Conservation (phyloP, 2,113 vertebrate genomes). For the Perognathus longimembris region DNA sequence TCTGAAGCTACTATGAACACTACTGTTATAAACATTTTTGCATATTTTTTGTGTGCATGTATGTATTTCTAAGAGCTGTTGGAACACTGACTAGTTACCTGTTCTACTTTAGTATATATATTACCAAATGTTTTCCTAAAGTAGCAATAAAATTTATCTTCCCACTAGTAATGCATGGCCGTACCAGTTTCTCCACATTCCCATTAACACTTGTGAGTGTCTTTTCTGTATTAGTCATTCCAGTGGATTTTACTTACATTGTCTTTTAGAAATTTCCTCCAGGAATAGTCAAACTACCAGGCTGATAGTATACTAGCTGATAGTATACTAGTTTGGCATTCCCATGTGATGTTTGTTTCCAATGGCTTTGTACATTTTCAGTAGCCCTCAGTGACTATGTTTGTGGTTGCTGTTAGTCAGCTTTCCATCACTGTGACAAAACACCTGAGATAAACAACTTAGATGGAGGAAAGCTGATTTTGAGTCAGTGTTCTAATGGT, state of each 20-base stretch:
- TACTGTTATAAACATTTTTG: too few relatives aligned
- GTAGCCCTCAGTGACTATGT: background rate
- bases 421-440: too few relatives aligned
- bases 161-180: background rate
- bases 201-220: background rate
- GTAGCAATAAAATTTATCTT: background rate
- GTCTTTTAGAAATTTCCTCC: conserved; percentile 21
- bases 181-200: background rate
- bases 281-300: background rate
- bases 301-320: background rate
- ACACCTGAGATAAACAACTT: too few relatives aligned
- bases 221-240: conserved; percentile 4
- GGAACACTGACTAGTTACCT: too few relatives aligned
- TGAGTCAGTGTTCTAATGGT: background rate
- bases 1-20: too few relatives aligned
- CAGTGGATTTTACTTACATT: background rate
- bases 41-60: too few relatives aligned
- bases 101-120: too few relatives aligned
- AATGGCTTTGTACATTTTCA: background rate
- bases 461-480: background rate
- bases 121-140: too few relatives aligned
- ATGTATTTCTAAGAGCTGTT: too few relatives aligned
- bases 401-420: background rate
- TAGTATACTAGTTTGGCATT: too few relatives aligned
- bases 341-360: too few relatives aligned